A percentile compares a stretch with the other conserved stretches of the same genome.
phyloP scores from a whole-genome alignment of 2,797 vertebrate genomes.

The Sarcoramphus papa region DNA sequence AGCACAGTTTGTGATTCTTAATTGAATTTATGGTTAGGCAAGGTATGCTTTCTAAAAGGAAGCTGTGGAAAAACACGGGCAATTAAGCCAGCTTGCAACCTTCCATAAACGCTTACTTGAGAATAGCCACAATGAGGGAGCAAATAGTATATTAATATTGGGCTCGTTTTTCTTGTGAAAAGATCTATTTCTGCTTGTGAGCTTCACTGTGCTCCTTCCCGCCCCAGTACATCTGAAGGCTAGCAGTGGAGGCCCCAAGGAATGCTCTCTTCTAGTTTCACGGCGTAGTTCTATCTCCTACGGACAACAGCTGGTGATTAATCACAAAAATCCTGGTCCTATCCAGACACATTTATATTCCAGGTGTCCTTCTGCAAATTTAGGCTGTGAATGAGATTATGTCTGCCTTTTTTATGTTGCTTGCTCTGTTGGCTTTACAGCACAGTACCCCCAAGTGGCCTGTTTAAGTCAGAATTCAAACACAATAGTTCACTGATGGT shows the following conservation, averaged over 20 bases:
- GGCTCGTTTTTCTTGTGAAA: background rate
- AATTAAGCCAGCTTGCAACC: background rate
- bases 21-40: background rate
- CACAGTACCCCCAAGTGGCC: slow-evolving; percentile 31
- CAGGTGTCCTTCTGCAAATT: slow-evolving; percentile 42
- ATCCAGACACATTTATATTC: slow-evolving; percentile 41
- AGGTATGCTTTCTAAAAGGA: background rate
- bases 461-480: slow-evolving; percentile 53
- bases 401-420: slow-evolving; percentile 39
- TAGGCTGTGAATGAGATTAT: slow-evolving; percentile 52
- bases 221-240: background rate
- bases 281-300: background rate
- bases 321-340: background rate
- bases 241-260: background rate
- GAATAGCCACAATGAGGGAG: background rate
- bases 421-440: slow-evolving; percentile 43
- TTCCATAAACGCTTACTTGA: background rate
- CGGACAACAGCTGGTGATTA: background rate
- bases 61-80: background rate
- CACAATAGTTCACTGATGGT: background rate
- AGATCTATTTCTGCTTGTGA: background rate
- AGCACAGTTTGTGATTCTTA: background rate
- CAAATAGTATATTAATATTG: background rate
- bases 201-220: background rate
- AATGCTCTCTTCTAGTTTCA: background rate